Conservation (phyloP, 2,797 vertebrate genomes). For the Sebastes miniatus region DNA sequence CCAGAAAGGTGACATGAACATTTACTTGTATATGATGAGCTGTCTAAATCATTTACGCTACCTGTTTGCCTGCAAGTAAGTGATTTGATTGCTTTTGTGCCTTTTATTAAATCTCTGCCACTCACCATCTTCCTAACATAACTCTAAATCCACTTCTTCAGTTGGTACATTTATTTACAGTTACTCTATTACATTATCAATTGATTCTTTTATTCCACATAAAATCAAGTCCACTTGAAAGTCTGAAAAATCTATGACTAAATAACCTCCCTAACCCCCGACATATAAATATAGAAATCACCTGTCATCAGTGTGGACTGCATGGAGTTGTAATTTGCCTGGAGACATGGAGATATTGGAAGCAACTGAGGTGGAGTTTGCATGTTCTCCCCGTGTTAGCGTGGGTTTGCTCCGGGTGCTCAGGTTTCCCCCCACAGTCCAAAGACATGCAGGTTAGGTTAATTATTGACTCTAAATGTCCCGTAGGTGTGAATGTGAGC, state of each 20-base stretch:
- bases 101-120: neutral
- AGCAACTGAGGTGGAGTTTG: neutral
- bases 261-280: neutral
- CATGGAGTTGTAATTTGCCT: neutral
- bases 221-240: neutral
- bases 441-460: too few species aligned
- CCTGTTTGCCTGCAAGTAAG: neutral
- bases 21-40: neutral
- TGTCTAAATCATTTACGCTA: neutral
- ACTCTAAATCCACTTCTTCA: neutral
- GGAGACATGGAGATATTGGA: neutral
- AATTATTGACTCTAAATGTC: accelerated
- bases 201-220: neutral
- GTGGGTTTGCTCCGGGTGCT: too few species aligned
- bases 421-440: too few species aligned
- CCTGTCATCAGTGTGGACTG: neutral
- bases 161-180: neutral
- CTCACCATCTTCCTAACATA: neutral
- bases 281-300: neutral
- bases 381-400: too few species aligned
- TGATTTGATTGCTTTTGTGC: neutral
- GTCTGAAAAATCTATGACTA: neutral
- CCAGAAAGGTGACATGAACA: neutral
- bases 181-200: neutral
- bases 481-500: too few species aligned